Evolutionary conservation across 2,888 invertebrate genomes (phyloP), one percentile per base, ranked within the genome.

Genomic region (Monopis laevigella): DNA sequence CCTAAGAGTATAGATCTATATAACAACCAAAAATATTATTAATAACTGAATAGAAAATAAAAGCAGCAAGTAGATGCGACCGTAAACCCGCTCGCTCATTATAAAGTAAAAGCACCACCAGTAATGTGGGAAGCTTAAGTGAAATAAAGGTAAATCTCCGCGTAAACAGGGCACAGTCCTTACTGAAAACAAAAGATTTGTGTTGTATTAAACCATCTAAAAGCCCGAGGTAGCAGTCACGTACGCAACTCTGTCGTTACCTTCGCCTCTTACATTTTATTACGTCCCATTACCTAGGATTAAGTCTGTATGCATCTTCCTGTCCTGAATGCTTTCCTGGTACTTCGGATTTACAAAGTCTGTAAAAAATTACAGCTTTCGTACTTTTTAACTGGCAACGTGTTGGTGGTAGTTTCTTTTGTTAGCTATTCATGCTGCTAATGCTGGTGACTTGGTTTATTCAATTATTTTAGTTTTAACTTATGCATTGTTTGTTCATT

Each of bases 251-350:
- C 68, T 70, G 68, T 65, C 72, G 68, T 73, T 70, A 71, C 65
- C 62, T n/a, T 62, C 58, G 64, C 61, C 73, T 73, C 71, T 73
- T 73, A 73, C 74, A 72, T 74, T 77, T 75, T 75, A 75, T 73
- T 72, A 67, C 65, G 56, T 56, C 62, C 66, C 70, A 72, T 75
- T 73, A 74, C 71, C 68, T 64, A 62, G 64, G 67, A 74, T 74
- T 73, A 74, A 71, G 69, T 64, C 66, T 53, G 60, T 65, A 66
- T 69, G 65, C 65, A 68, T 65, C 59, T 62, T 56, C 55, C 54
- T 10, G 17, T 8, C 3, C 32, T 16, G 61, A 61, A 60, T 65
- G 65, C 65, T 68, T 64, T 62, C 67, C 63, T 64, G 65, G 62
- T n/a, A 36, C 36, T n/a, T n/a, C n/a, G 7, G 14, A 21, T 12